These are phyloP conservation scores for Slavum lentiscoides DNA, from an alignment of 2,888 invertebrate species.

Conservation along the genomic window DNA sequence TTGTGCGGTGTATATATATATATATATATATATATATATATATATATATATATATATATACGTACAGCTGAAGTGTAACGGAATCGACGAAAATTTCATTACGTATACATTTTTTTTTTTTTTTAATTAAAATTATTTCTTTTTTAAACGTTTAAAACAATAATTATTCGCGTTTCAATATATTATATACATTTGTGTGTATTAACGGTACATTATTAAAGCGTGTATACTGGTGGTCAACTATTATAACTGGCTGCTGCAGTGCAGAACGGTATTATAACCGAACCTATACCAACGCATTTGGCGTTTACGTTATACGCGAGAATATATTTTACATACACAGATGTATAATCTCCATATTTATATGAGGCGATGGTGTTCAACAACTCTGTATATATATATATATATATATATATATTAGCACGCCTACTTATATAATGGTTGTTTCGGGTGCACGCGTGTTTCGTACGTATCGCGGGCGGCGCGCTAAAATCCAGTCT, in stretches of 20 bases:
- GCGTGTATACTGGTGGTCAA: background rate
- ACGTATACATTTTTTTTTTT: too few relatives aligned
- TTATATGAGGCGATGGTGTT: conserved; percentile 11
- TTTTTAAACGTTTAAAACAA: background rate
- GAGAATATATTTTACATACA: conserved; percentile 4
- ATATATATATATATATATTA: too few relatives aligned
- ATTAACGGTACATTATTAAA: conserved; percentile 19
- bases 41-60: background rate
- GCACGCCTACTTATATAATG: conserved; percentile 27
- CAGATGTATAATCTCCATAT: conserved; percentile 23
- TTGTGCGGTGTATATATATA: background rate
- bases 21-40: background rate
- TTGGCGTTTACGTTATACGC: background rate
- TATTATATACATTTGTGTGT: background rate
- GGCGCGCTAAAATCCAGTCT: conserved; percentile 8
- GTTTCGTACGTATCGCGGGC: background rate
- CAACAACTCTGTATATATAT: background rate
- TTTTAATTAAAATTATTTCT: conserved; percentile 4
- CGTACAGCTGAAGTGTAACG: background rate
- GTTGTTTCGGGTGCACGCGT: conserved; percentile 14
- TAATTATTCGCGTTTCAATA: conserved; percentile 29
- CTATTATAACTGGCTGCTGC: background rate
- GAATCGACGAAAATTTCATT: background rate
- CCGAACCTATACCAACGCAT: conserved; percentile 24
- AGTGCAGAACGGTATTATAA: background rate